phyloP scores from a whole-genome alignment of 2,797 vertebrate species.

The Lacerta bilineata region DNA sequence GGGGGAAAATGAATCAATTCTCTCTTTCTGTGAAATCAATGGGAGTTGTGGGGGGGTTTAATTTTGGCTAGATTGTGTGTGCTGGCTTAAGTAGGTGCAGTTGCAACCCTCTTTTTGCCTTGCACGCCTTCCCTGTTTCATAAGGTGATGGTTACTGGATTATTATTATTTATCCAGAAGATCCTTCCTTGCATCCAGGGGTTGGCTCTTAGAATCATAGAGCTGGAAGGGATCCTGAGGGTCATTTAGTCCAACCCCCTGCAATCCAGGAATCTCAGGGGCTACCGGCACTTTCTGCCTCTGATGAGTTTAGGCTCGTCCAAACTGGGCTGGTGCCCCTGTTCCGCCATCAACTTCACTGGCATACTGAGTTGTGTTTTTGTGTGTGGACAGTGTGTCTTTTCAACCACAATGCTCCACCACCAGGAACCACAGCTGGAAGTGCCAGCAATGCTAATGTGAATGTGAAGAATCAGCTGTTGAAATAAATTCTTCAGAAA shows the following conservation, averaged over 20 bases:
- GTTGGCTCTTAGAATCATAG: background rate
- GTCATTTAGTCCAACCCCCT: too few species aligned
- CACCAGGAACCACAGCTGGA: constrained; percentile 29
- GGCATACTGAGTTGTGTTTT: background rate
- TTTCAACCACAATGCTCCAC: constrained; percentile 11
- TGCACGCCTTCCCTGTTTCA: background rate
- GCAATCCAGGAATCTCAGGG: too few species aligned
- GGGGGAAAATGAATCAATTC: background rate
- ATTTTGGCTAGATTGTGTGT: background rate
- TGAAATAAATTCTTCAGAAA: constrained; percentile 43
- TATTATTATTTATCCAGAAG: background rate
- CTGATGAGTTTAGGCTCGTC: background rate
- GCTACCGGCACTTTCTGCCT: background rate
- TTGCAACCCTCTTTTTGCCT: too few species aligned
- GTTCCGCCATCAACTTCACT: background rate
- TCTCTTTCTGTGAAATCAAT: background rate
- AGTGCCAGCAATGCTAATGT: constrained; percentile 22
- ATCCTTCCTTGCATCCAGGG: background rate
- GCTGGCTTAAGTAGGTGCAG: background rate
- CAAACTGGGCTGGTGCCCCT: background rate
- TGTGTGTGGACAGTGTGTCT: background rate
- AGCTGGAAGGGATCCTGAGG: too few species aligned
- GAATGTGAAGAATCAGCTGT: constrained; percentile 1
- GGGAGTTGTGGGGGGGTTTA: background rate
- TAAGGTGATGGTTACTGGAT: background rate